Conservation (phyloP, 1,140 invertebrate genomes). For the Zaprionus lachaisei region DNA sequence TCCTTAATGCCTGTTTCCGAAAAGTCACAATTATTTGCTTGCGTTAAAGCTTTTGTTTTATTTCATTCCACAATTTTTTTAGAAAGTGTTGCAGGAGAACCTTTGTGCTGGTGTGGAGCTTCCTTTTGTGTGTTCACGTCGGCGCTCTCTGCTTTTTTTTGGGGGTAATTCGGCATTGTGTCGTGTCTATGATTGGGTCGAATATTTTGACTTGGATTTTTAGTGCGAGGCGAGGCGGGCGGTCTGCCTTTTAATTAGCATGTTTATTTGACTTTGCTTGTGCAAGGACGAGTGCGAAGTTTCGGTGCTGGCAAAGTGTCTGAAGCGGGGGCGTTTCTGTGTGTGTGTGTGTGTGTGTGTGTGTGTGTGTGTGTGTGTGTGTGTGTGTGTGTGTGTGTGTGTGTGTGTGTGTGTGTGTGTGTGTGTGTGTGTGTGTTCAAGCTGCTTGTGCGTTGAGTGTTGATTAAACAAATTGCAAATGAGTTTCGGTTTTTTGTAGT, state of each 20-base stretch:
- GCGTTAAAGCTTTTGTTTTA: not conserved
- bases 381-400: constrained; percentile 21
- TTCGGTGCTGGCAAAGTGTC: constrained; percentile 36
- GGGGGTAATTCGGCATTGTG: constrained; percentile 23
- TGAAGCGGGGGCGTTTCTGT: constrained; percentile 23
- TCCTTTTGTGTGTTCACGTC: not conserved
- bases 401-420: constrained; percentile 13
- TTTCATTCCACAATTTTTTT: not conserved
- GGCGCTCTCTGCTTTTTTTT: not conserved
- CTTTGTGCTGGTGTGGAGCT: not conserved
- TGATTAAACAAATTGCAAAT: constrained; percentile 83
- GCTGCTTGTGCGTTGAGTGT: constrained; percentile 68
- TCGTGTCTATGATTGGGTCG: constrained; percentile 68
- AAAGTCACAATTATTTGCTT: not conserved
- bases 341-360: constrained; percentile 23
- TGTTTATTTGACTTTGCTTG: constrained; percentile 79
- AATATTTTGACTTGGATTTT: constrained; percentile 47
- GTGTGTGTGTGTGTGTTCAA: constrained; percentile 31
- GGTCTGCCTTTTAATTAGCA: constrained; percentile 74
- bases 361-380: constrained; percentile 24
- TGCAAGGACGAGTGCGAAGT: constrained; percentile 45
- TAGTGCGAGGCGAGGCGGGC: constrained; percentile 20
- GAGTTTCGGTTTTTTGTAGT: constrained; percentile 67
- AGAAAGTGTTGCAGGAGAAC: not conserved
- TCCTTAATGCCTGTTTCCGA: too few relatives aligned